A percentile compares a stretch with the other conserved stretches of the same genome.
Evolutionary conservation across 2,888 invertebrate species (phyloP).

Genomic region (Apodemia hepburni): DNA sequence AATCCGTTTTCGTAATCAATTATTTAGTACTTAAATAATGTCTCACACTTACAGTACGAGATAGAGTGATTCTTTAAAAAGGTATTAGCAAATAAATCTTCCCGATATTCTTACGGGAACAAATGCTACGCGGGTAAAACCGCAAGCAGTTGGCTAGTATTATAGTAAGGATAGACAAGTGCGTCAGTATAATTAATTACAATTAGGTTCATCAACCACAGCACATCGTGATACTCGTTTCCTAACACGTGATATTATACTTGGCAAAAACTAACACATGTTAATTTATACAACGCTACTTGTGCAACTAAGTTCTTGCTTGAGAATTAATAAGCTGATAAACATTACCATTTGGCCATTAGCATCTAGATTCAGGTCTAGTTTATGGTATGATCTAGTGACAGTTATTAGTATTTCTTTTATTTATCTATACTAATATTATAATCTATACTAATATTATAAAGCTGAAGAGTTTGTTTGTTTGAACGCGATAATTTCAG

Average conservation of each 20-base stretch:
- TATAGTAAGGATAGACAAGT: not conserved
- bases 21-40: too few species aligned
- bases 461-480: too few species aligned
- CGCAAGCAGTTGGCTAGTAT: too few species aligned
- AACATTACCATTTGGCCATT: conserved; percentile 29
- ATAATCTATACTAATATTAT: too few species aligned
- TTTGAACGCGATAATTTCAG: too few species aligned
- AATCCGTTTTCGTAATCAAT: too few species aligned
- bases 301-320: conserved; percentile 39
- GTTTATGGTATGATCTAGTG: not conserved
- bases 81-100: too few species aligned
- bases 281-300: conserved; percentile 2
- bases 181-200: not conserved
- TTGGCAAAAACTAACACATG: conserved; percentile 2
- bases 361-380: not conserved
- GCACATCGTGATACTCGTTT: conserved; percentile 2
- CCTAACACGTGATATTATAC: not conserved
- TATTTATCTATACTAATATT: too few species aligned
- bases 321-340: conserved; percentile 39
- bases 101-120: too few species aligned
- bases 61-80: too few species aligned
- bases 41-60: too few species aligned
- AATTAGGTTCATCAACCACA: conserved; percentile 8
- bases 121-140: too few species aligned
- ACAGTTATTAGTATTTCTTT: not conserved